Base-by-base conservation (phyloP, 2,113 vertebrate genomes). In the Romanogobio albipinnatus region DNA sequence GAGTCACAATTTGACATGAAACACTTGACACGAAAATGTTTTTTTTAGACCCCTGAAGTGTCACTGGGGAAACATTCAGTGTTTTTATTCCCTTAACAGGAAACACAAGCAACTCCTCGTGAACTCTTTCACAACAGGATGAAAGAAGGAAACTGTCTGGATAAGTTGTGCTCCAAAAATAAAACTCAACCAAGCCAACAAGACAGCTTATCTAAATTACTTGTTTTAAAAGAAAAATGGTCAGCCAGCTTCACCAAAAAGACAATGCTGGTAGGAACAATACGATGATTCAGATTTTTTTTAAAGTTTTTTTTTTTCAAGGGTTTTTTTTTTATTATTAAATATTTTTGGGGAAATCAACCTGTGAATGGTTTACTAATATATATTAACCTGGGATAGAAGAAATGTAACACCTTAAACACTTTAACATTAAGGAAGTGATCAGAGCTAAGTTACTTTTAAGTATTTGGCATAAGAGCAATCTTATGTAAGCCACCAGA, bases 41-140 rank as follows among this genome's bases (percentile, higher is more conserved):
- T 58, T 29, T 15, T 75, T 68, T 3, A 24, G 17, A 71, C 15
- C 5, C 36, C 17, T 61, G 47, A 14, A 56, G 8, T 22, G 7
- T 22, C 17, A 36, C 19, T 61, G 39, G 39, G 13, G 11, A 82
- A 77, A 70, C 29, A 36, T 68, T 8, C 43, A 36, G 8, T 8
- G 4, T 8, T 3, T 49, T 13, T 58, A 61, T 22, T 33, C 56
- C 56, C 51, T 56, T 45, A 11, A 75, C 76, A 80, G 85, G 85
- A 86, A 86, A 19, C 43, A 39, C 4, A 9, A 24, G 19, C 59
- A 19, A 36, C 26, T 83, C 53, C 19, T 26, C 24, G 6, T 73
- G 14, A 61, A 47, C 43, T n/a, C 64, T 83, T 78, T 78, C 81
- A 79, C 85, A 86, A 79, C 14, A 73, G 75, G 17, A 58, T 1